Percentiles rank a stretch among this genome's conserved stretches.
Conservation (phyloP, 2,888 invertebrate genomes). For the Caenorhabditis virilis region DNA sequence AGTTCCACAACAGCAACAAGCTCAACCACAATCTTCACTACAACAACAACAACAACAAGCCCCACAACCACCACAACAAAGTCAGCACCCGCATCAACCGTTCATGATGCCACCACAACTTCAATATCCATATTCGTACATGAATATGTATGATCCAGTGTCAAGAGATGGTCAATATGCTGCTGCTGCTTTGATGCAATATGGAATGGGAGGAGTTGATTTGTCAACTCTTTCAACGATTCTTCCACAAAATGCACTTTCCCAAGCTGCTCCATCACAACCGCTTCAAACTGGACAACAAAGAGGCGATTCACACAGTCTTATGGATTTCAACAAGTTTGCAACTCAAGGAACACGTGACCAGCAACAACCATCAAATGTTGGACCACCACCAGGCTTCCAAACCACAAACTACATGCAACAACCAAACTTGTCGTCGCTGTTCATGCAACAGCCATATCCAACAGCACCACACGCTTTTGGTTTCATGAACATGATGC, state of each 20-base stretch:
- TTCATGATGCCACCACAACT: conserved; percentile 37
- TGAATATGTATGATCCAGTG: conserved; percentile 51
- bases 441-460: conserved; percentile 48
- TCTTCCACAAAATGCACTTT: conserved; percentile 28
- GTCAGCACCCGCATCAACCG: conserved; percentile 38
- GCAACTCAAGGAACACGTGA: conserved; percentile 36
- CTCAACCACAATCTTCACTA: conserved; percentile 11
- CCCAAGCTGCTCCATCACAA: conserved; percentile 24
- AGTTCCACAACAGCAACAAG: conserved; percentile 21
- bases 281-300: conserved; percentile 36
- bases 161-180: conserved; percentile 46
- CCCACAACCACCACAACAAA: conserved; percentile 24
- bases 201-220: conserved; percentile 50
- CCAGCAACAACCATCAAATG: conserved; percentile 43
- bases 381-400: conserved; percentile 57
- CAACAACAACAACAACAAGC: conserved; percentile 26
- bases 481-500: conserved; percentile 46
- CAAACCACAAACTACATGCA: conserved; percentile 37
- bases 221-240: conserved; percentile 37
- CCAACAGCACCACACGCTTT: conserved; percentile 19
- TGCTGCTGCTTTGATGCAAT: conserved; percentile 50
- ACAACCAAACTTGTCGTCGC: conserved; percentile 37
- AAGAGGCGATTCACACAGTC: conserved; percentile 32
- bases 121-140: conserved; percentile 39
- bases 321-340: conserved; percentile 48